These are phyloP conservation scores for Eupsilia transversa DNA, from an alignment of 2,888 invertebrate genomes.

Conservation along the genomic window DNA sequence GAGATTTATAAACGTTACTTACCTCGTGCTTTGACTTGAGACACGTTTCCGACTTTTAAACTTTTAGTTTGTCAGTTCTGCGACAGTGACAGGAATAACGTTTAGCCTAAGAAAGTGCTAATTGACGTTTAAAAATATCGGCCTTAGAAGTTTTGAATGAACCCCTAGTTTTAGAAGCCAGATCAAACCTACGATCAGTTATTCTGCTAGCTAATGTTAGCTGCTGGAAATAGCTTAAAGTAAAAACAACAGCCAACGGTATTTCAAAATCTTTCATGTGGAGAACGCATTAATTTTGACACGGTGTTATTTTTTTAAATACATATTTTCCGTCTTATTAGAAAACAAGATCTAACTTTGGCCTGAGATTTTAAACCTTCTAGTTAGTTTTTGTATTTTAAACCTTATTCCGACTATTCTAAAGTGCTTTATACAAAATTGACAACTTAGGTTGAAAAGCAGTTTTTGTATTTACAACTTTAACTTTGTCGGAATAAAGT, in stretches of 20 bases:
- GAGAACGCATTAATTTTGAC: background rate
- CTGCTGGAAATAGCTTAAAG: no score
- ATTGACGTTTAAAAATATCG: background rate
- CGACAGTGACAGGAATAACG: background rate
- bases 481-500: background rate
- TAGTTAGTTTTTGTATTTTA: background rate
- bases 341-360: background rate
- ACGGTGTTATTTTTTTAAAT: background rate
- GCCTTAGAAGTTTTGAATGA: background rate
- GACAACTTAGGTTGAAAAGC: background rate
- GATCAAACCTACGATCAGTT: background rate
- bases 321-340: background rate
- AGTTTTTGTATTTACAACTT: background rate
- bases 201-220: background rate
- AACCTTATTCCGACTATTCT: background rate
- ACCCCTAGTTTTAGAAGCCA: background rate
- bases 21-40: background rate
- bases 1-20: background rate
- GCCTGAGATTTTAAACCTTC: background rate
- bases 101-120: background rate
- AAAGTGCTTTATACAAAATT: background rate
- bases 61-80: background rate
- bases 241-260: background rate
- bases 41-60: background rate
- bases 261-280: background rate